phyloP scores from a whole-genome alignment of 2,113 vertebrate species.

The Odobenus rosmarus region DNA sequence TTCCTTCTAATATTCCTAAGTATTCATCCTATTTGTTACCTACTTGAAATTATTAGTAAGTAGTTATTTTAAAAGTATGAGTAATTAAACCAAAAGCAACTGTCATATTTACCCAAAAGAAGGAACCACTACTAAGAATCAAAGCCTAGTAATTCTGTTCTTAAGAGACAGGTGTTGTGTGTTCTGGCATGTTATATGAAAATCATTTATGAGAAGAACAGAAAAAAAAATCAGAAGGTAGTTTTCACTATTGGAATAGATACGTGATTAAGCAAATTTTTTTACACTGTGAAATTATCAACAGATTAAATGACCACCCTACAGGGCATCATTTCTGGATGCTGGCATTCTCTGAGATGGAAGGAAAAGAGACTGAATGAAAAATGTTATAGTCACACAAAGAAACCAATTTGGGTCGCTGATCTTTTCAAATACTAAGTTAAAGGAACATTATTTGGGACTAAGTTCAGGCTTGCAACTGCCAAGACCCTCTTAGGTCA shows the following conservation, averaged over 20 bases:
- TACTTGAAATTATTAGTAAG: constrained; percentile 67
- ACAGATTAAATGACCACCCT: neutral
- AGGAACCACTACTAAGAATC: constrained; percentile 80
- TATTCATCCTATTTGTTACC: neutral
- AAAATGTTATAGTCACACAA: neutral
- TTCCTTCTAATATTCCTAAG: constrained; percentile 53
- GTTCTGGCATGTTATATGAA: constrained; percentile 78
- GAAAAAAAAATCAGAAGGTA: constrained; percentile 68
- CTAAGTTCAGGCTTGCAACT: neutral
- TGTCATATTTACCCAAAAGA: constrained; percentile 77
- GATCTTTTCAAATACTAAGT: neutral
- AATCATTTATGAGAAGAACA: constrained; percentile 83
- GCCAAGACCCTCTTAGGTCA: neutral
- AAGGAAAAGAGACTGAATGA: neutral
- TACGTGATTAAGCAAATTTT: constrained; percentile 72
- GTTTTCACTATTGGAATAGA: constrained; percentile 75
- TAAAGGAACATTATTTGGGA: constrained; percentile 38
- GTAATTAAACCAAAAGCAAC: constrained; percentile 75
- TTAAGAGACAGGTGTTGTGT: constrained; percentile 77
- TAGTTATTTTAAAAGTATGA: constrained; percentile 77
- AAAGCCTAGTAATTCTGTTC: constrained; percentile 77
- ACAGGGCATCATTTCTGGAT: neutral
- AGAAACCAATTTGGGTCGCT: neutral
- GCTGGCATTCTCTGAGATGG: neutral
- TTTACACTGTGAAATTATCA: constrained; percentile 50